phyloP scores from a whole-genome alignment of 1,140 invertebrate genomes.

The Orussus abietinus region DNA sequence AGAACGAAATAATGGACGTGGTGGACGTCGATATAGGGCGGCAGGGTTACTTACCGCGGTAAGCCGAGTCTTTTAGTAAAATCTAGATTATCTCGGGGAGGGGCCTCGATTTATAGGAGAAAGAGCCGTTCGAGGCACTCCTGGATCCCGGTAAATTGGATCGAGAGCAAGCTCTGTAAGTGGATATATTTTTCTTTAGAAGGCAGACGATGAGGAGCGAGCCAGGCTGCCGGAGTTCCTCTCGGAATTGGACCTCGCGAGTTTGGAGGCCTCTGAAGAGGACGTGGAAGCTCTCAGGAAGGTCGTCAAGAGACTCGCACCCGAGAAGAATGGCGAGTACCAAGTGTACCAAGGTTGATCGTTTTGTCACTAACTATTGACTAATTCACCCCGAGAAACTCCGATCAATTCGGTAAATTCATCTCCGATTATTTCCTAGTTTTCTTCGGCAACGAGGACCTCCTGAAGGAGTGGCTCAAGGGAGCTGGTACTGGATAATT shows the following conservation, averaged over 20 bases:
- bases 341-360: slow-evolving; percentile 46
- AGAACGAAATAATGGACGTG: too few relatives aligned
- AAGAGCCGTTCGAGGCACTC: too few relatives aligned
- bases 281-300: slow-evolving; percentile 42
- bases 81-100: too few relatives aligned
- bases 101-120: too few relatives aligned
- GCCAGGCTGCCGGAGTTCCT: slow-evolving; percentile 41
- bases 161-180: too few relatives aligned
- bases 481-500: slow-evolving; percentile 50
- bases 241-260: slow-evolving; percentile 42
- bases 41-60: too few relatives aligned
- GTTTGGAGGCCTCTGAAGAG: slow-evolving; percentile 41
- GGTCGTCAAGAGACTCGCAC: slow-evolving; percentile 46
- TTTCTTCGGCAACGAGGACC: slow-evolving; percentile 47
- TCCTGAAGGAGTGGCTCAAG: slow-evolving; percentile 47
- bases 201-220: slow-evolving; percentile 27
- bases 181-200: slow-evolving; percentile 28
- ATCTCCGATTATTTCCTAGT: too few relatives aligned
- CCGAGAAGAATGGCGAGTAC: slow-evolving; percentile 53
- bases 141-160: too few relatives aligned
- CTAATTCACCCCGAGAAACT: too few relatives aligned
- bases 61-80: too few relatives aligned
- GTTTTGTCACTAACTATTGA: slow-evolving; percentile 27
- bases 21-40: too few relatives aligned
- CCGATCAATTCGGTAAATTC: too few relatives aligned